These are phyloP conservation scores for Poecilia wingei DNA, from an alignment of 2,797 vertebrate genomes.

Conservation along the genomic window DNA sequence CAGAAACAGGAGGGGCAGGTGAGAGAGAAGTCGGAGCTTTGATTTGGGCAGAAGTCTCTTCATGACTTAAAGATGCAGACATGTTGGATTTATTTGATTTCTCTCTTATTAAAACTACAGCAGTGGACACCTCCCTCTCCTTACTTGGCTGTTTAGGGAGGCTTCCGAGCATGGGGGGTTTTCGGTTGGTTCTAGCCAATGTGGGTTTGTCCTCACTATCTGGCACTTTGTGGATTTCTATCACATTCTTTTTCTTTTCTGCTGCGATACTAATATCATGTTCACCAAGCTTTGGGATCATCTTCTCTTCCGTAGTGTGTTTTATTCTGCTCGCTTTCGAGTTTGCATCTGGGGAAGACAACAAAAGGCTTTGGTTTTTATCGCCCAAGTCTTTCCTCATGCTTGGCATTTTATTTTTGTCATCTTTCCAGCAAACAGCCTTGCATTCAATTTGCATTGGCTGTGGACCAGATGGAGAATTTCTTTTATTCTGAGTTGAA, in stretches of 20 bases:
- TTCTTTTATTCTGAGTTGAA: conserved; percentile 54
- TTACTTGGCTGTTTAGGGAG: conserved; percentile 76
- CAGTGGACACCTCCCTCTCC: conserved; percentile 81
- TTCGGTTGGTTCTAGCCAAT: conserved; percentile 50
- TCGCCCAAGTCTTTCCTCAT: conserved; percentile 38
- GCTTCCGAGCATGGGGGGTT: conserved; percentile 66
- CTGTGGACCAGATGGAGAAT: conserved; percentile 51
- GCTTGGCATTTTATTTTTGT: conserved; percentile 58
- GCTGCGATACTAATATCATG: conserved; percentile 25
- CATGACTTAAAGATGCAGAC: conserved; percentile 43
- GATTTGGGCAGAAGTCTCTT: conserved; percentile 32
- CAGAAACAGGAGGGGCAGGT: conserved; percentile 35
- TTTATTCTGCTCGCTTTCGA: conserved; percentile 23
- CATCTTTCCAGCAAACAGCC: conserved; percentile 81
- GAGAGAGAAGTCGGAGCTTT: conserved; percentile 50
- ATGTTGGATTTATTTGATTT: conserved; percentile 56
- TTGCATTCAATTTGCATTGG: conserved; percentile 84
- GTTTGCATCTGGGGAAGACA: conserved; percentile 26
- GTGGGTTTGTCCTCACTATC: conserved; percentile 46
- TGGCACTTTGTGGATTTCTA: conserved; percentile 38
- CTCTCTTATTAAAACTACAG: conserved; percentile 79
- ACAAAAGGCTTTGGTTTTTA: conserved; percentile 36
- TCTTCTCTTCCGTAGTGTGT: conserved; percentile 30
- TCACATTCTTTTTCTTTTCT: conserved; percentile 33
- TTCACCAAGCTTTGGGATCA: conserved; percentile 25